These are phyloP conservation scores for Arion vulgaris DNA, from an alignment of 1,140 invertebrate species.

Conservation along the genomic window DNA sequence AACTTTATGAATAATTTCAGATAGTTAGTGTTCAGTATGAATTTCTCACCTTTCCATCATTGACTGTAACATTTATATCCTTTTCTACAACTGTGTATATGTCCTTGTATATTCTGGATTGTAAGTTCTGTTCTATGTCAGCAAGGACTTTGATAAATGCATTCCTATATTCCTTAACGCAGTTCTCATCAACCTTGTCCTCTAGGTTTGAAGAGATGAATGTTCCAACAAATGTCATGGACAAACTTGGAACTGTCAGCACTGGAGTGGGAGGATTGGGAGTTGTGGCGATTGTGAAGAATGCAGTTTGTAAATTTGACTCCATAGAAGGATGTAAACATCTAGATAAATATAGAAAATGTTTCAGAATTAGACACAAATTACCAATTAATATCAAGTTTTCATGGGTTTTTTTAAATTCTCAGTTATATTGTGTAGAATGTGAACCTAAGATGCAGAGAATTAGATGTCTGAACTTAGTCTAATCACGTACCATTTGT, in stretches of 20 bases:
- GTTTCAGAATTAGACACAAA: not conserved
- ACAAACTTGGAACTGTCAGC: slow-evolving; percentile 34
- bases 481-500: no score
- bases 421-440: no score
- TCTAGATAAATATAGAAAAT: not conserved
- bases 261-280: slow-evolving; percentile 5
- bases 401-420: no score
- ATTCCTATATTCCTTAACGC: slow-evolving; percentile 34
- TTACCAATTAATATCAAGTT: no score
- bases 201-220: slow-evolving; percentile 8
- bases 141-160: slow-evolving; percentile 25
- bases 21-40: no score
- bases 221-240: slow-evolving; percentile 34
- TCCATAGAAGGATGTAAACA: not conserved
- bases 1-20: no score
- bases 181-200: slow-evolving; percentile 15
- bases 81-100: slow-evolving; percentile 21
- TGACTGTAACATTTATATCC: slow-evolving; percentile 7
- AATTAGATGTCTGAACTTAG: no score
- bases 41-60: slow-evolving; percentile 26
- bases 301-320: not conserved
- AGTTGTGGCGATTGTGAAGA: not conserved
- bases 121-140: slow-evolving; percentile 31
- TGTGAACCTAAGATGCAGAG: no score
- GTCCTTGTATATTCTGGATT: slow-evolving; percentile 15